Evolutionary conservation across 2,888 invertebrate species (phyloP), one percentile per base, ranked within the genome.

Genomic region (Epinotia bilunana): DNA sequence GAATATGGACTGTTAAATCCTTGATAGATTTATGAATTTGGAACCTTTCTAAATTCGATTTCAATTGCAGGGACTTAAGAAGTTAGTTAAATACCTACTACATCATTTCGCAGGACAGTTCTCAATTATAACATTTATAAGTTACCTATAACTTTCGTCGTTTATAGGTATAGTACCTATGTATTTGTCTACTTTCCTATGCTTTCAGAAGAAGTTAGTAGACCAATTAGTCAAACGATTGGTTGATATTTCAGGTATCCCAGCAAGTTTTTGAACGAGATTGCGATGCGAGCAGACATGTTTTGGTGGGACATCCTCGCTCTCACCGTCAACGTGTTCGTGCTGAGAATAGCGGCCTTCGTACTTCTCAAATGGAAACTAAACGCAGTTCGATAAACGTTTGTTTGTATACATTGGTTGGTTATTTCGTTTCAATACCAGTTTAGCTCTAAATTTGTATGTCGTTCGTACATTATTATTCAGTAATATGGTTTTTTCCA

Each of bases 221-320:
- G 33, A 33, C 33, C 33, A 39, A 39, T 39, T 9, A 39, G 1
- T 39, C 9, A 39, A 39, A 39, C 7, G 1, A 39, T 9, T 39
- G 9, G 9, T 16, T 74, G 72, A 63, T 78, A 20, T 82, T 82
- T 2, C 86, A 97, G 96, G 86, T 96, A 97, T 81, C 97, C 98
- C 0, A 90, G 94, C 57, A 97, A 97, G 84, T 98, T 99, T 87
- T 93, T 99, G 43, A 94, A 95, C 7, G 97, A 98, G 83, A 96
- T 99, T 71, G 97, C 97, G 71, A 96, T 98, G 95, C 91, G 94
- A 0, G 96, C 96, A 0, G 96, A 98, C 86, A 96, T 96, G 87
- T 98, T 98, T 88, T 97, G 97, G 96, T 96, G 96, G 82, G 98
- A 98, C 85, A 95, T 98, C 39, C 91, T 96, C 23, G 97, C 97